phyloP scores from a whole-genome alignment of 2,888 invertebrate genomes.

The Ferrisia virgata region DNA sequence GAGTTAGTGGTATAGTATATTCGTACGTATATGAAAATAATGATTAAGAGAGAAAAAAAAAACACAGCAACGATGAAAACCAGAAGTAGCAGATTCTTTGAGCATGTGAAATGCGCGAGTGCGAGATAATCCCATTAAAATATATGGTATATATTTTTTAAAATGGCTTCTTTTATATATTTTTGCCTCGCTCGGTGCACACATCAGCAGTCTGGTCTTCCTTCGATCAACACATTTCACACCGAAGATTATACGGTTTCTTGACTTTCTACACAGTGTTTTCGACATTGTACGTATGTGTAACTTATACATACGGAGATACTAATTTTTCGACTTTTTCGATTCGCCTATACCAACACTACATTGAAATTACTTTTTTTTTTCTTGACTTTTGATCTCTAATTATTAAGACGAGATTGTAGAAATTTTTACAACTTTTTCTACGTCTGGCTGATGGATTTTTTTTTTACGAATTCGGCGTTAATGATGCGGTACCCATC shows the following conservation, averaged over 20 bases:
- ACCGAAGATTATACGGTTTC: slow-evolving; percentile 14
- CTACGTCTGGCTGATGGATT: too few species aligned
- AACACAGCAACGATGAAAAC: background rate
- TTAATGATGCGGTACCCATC: too few species aligned
- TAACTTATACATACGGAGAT: background rate
- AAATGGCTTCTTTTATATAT: background rate
- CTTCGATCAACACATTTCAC: slow-evolving; percentile 4
- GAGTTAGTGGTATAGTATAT: background rate
- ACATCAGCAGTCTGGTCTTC: background rate
- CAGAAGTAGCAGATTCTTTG: slow-evolving; percentile 11
- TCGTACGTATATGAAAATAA: background rate
- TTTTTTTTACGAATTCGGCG: too few species aligned
- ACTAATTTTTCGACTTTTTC: background rate
- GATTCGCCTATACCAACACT: background rate
- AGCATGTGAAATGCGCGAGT: background rate
- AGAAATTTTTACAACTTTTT: background rate
- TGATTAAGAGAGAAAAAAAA: background rate
- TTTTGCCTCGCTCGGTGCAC: background rate
- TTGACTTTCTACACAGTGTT: background rate
- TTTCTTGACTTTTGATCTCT: background rate
- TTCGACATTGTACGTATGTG: background rate
- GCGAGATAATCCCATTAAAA: background rate
- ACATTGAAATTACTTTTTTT: background rate
- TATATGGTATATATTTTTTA: background rate
- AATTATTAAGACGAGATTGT: background rate